Conservation (phyloP, 1,140 invertebrate species). For the Reticulitermes speratus region DNA sequence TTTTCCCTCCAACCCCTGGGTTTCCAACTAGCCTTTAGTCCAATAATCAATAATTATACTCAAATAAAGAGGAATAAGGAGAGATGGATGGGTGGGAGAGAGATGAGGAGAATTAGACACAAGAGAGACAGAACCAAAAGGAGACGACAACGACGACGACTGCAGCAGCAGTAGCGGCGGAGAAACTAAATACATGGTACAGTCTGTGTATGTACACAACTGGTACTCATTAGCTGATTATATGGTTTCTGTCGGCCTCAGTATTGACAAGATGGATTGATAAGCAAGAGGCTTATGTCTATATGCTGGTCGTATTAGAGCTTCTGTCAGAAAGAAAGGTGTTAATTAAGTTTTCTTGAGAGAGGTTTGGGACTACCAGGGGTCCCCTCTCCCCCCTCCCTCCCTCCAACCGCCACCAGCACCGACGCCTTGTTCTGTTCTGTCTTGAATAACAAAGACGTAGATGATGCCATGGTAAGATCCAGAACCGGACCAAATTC, state of each 20-base stretch:
- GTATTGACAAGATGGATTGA: too few species aligned
- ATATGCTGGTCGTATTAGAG: too few species aligned
- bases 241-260: not conserved
- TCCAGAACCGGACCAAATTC: too few species aligned
- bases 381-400: too few species aligned
- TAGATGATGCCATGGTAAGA: too few species aligned
- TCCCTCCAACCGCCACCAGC: too few species aligned
- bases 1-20: slow-evolving; percentile 1
- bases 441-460: too few species aligned
- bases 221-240: slow-evolving; percentile 7
- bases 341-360: too few species aligned
- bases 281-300: too few species aligned
- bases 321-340: too few species aligned
- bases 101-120: slow-evolving; percentile 7
- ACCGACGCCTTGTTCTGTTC: too few species aligned
- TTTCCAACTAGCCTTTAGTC: slow-evolving; percentile 32
- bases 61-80: slow-evolving; percentile 36
- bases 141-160: not conserved
- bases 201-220: not conserved
- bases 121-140: slow-evolving; percentile 7
- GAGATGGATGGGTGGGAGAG: slow-evolving; percentile 32
- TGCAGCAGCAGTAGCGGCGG: not conserved
- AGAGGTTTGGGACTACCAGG: too few species aligned
- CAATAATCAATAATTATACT: slow-evolving; percentile 36
- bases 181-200: slow-evolving; percentile 26